Conservation (phyloP, 2,113 vertebrate genomes). For the Paradisaea rubra region DNA sequence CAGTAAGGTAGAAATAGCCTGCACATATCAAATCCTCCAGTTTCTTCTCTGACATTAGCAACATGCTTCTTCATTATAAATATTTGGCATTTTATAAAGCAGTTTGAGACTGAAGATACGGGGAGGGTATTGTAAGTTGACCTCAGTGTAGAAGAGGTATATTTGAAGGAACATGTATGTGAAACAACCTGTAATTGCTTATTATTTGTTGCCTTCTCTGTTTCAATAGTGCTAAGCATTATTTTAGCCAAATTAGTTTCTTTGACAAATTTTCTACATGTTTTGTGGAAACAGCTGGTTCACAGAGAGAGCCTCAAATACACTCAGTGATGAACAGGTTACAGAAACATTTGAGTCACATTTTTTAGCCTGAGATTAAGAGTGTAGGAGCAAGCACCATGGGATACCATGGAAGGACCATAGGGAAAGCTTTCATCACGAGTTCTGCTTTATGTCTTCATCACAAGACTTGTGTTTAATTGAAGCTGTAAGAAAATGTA, state of each 20-base stretch:
- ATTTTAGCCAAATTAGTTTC: neutral
- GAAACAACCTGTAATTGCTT: neutral
- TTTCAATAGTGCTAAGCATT: neutral
- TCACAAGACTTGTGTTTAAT: neutral
- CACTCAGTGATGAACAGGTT: neutral
- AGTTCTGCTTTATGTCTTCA: neutral
- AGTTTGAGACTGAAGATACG: neutral
- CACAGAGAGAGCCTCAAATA: neutral
- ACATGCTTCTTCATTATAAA: rapidly evolving
- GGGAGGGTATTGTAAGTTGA: neutral
- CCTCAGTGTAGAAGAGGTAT: neutral
- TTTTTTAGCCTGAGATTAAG: neutral
- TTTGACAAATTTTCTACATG: neutral
- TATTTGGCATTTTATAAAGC: neutral
- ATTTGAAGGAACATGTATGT: neutral
- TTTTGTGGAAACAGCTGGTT: neutral
- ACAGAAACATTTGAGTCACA: neutral
- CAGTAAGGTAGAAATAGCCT: neutral
- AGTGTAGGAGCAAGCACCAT: neutral
- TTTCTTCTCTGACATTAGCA: neutral
- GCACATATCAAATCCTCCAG: neutral
- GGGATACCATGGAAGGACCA: neutral
- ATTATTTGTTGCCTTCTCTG: neutral
- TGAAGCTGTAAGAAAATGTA: neutral
- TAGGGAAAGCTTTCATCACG: neutral